phyloP scores from a whole-genome alignment of 2,797 vertebrate genomes.

The Sebastolobus altivelis region DNA sequence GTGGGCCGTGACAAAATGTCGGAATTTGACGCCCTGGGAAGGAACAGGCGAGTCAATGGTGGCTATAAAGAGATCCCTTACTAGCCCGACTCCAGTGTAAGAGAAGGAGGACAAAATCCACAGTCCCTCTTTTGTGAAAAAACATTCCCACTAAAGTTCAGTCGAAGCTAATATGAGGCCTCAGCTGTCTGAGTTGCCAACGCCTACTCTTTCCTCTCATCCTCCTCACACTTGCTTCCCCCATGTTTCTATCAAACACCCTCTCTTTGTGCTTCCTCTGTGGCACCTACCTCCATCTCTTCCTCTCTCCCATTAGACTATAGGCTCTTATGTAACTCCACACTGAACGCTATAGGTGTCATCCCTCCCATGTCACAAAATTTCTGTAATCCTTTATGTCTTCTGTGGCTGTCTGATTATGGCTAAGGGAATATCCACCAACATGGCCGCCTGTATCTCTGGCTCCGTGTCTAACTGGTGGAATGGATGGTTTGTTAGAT shows the following conservation, averaged over 20 bases:
- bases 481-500: conserved; percentile 33
- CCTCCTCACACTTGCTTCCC: conserved; percentile 49
- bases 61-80: not conserved
- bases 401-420: conserved; percentile 28
- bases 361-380: conserved; percentile 11
- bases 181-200: conserved; percentile 1
- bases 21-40: not conserved
- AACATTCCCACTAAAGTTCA: not conserved
- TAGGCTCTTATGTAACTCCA: conserved; percentile 56
- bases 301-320: conserved; percentile 56
- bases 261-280: conserved; percentile 37
- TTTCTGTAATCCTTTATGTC: conserved; percentile 19
- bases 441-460: conserved; percentile 4
- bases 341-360: conserved; percentile 50
- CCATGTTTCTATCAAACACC: conserved; percentile 53
- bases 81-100: not conserved
- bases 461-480: conserved; percentile 4
- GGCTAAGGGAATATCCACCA: not conserved
- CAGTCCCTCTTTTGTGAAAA: not conserved
- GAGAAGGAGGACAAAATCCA: not conserved
- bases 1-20: not conserved
- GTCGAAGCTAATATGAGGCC: not conserved
- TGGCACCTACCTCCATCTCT: conserved; percentile 46
- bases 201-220: conserved; percentile 56
- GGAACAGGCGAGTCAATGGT: not conserved